Conservation (phyloP, 2,797 vertebrate species). For the Hyperoplus immaculatus region DNA sequence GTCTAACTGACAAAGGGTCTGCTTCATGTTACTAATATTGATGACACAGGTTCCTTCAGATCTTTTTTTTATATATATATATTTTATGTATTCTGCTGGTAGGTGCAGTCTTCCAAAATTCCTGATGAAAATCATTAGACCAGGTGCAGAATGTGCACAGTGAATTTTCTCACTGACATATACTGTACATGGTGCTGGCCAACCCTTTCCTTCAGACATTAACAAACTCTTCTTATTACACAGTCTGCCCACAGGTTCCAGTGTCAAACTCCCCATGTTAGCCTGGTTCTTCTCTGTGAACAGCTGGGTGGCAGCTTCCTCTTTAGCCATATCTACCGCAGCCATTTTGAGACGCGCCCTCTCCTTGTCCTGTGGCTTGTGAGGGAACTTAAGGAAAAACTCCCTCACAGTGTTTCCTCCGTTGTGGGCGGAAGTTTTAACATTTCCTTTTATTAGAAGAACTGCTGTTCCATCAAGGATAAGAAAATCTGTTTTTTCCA, state of each 20-base stretch:
- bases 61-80: neutral
- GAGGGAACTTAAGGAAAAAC: constrained; percentile 56
- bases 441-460: constrained; percentile 28
- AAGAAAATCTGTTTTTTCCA: neutral
- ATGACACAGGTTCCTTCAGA: constrained; percentile 3
- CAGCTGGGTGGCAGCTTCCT: constrained; percentile 72
- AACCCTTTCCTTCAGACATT: constrained; percentile 45
- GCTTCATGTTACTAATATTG: neutral
- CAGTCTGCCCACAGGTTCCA: constrained; percentile 54
- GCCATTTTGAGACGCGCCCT: constrained; percentile 72
- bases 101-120: constrained; percentile 10
- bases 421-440: constrained; percentile 36
- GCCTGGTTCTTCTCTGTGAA: constrained; percentile 45
- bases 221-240: constrained; percentile 43
- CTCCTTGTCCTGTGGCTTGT: constrained; percentile 67
- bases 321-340: constrained; percentile 67
- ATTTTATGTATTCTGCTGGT: neutral
- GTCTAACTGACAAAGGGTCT: neutral
- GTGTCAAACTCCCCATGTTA: constrained; percentile 33
- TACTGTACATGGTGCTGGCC: constrained; percentile 18
- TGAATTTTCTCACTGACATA: constrained; percentile 18
- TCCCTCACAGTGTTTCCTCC: constrained; percentile 42
- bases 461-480: neutral
- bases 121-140: neutral
- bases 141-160: constrained; percentile 14